A percentile compares a stretch with the other conserved stretches of the same genome.
Evolutionary conservation across 2,113 vertebrate species (phyloP).

Genomic region (Peromyscus leucopus): DNA sequence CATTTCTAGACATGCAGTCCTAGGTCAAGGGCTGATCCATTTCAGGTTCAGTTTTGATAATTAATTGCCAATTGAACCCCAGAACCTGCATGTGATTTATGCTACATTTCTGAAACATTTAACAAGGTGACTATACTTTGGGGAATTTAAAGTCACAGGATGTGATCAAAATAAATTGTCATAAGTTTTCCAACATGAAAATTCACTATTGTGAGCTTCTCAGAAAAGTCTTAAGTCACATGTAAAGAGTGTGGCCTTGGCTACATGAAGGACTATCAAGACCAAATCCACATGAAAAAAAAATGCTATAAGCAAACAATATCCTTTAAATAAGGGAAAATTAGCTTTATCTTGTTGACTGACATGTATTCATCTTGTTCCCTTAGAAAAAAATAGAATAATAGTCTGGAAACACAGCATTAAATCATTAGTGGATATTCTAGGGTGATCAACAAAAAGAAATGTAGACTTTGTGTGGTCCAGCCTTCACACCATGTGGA

Average conservation of each 20-base stretch:
- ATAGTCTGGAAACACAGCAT: background rate
- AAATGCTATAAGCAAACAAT: background rate
- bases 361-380: background rate
- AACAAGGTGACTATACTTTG: background rate
- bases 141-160: background rate
- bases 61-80: constrained; percentile 2
- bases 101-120: background rate
- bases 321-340: background rate
- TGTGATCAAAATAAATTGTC: constrained; percentile 19
- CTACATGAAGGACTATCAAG: background rate
- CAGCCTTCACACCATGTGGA: background rate
- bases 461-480: background rate
- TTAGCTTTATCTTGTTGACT: background rate
- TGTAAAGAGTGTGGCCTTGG: background rate
- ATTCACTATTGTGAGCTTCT: background rate
- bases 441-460: background rate
- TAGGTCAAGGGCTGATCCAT: background rate
- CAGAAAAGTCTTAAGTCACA: constrained; percentile 1
- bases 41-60: background rate
- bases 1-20: background rate
- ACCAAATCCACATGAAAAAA: background rate
- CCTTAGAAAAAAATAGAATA: background rate
- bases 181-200: constrained; percentile 29
- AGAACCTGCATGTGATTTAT: background rate
- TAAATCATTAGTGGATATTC: background rate